Conservation (phyloP, 2,888 invertebrate genomes). For the Machimus atricapillus region DNA sequence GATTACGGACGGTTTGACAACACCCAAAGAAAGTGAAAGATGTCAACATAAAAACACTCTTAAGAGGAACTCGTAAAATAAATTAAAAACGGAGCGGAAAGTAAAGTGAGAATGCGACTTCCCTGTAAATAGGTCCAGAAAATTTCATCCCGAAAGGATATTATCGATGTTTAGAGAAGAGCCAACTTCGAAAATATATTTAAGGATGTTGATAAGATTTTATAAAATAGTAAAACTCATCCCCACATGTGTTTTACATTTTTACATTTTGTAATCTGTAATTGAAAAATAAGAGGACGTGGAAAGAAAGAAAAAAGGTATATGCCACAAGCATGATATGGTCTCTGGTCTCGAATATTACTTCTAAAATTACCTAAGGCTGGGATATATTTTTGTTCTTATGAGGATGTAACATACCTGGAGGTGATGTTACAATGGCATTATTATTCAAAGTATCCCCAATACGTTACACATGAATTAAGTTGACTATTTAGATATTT, state of each 20-base stretch:
- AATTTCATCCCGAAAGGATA: conserved; percentile 48
- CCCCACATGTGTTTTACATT: background rate
- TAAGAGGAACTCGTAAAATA: conserved; percentile 16
- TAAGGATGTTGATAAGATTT: background rate
- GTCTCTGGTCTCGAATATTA: background rate
- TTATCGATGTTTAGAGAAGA: conserved; percentile 48
- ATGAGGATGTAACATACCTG: too few relatives aligned
- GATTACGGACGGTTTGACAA: conserved; percentile 14
- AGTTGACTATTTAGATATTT: too few relatives aligned
- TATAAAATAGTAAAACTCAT: background rate
- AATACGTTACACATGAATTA: too few relatives aligned
- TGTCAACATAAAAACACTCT: conserved; percentile 38
- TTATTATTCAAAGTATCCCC: too few relatives aligned
- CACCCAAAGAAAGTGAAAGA: background rate
- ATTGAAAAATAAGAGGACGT: background rate
- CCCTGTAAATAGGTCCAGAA: conserved; percentile 39
- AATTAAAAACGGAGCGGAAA: conserved; percentile 2
- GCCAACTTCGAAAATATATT: conserved; percentile 47
- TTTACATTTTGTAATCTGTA: background rate
- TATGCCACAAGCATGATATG: background rate
- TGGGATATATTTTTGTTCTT: background rate
- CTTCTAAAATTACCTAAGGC: background rate
- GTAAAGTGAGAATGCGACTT: conserved; percentile 32
- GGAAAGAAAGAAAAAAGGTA: background rate
- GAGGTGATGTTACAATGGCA: too few relatives aligned